Evolutionary conservation across 1,140 invertebrate genomes (phyloP).

Genomic region (Drosophila cardini): DNA sequence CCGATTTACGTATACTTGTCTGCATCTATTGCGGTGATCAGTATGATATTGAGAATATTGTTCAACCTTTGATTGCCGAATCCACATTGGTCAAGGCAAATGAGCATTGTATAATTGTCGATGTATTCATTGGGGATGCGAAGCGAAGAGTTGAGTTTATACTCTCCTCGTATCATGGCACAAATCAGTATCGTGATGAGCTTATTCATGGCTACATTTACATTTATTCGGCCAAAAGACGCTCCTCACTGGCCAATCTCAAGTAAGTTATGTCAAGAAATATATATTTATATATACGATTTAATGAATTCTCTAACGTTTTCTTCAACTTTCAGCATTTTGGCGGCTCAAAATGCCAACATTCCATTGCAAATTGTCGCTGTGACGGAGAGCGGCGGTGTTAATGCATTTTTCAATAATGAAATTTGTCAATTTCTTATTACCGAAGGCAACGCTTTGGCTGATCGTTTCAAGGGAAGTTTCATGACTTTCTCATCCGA

Average conservation of each 20-base stretch:
- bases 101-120: slow-evolving; percentile 94
- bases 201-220: slow-evolving; percentile 98
- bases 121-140: slow-evolving; percentile 95
- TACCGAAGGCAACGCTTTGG: slow-evolving; percentile 95
- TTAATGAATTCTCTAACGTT: too few species aligned
- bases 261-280: slow-evolving; percentile 88
- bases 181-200: slow-evolving; percentile 95
- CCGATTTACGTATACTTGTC: slow-evolving; percentile 92
- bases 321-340: slow-evolving; percentile 90
- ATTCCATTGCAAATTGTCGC: slow-evolving; percentile 97
- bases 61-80: slow-evolving; percentile 94
- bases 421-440: slow-evolving; percentile 95
- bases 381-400: slow-evolving; percentile 94
- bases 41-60: slow-evolving; percentile 94
- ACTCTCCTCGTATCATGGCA: slow-evolving; percentile 97
- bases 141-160: slow-evolving; percentile 96
- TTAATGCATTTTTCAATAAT: slow-evolving; percentile 95
- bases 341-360: slow-evolving; percentile 97
- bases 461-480: slow-evolving; percentile 95
- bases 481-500: slow-evolving; percentile 90
- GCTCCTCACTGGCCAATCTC: slow-evolving; percentile 96
- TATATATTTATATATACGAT: not conserved
- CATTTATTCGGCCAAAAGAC: slow-evolving; percentile 97
- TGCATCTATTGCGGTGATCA: slow-evolving; percentile 99
- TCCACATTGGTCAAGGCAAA: slow-evolving; percentile 94